phyloP scores from a whole-genome alignment of 2,113 vertebrate genomes.

The Sphyrna mokarran region DNA sequence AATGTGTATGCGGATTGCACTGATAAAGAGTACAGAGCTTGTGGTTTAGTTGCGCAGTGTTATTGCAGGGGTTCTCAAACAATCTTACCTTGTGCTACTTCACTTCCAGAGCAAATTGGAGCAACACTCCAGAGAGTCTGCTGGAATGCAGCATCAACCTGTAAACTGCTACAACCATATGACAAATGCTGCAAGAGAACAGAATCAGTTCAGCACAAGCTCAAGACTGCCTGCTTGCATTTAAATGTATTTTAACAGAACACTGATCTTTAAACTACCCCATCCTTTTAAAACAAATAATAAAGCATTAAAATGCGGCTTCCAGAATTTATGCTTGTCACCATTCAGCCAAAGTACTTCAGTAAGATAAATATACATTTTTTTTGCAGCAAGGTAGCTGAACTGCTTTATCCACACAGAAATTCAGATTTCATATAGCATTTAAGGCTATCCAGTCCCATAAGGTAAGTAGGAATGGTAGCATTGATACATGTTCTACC shows the following conservation, averaged over 20 bases:
- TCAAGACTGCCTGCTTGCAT: background rate
- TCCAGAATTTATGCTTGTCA: background rate
- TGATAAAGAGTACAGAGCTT: background rate
- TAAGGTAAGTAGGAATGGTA: background rate
- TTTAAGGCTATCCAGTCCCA: background rate
- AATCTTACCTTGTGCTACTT: constrained; percentile 83
- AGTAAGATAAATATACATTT: background rate
- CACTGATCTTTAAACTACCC: background rate
- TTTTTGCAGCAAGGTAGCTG: background rate
- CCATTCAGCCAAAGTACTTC: background rate
- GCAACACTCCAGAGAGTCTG: constrained; percentile 94
- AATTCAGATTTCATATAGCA: background rate
- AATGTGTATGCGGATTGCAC: background rate
- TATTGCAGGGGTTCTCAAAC: constrained; percentile 6
- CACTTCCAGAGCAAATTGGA: constrained; percentile 91
- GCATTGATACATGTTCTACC: background rate
- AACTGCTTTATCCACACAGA: background rate
- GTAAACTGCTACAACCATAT: constrained; percentile 75
- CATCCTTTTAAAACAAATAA: background rate
- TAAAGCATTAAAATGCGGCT: background rate
- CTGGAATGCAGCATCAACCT: constrained; percentile 92
- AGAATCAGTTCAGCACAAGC: background rate
- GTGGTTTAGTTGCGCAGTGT: background rate
- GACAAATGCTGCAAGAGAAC: constrained; percentile 73
- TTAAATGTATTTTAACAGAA: background rate